Evolutionary conservation across 2,113 vertebrate species (phyloP), one percentile per base, ranked within the genome.

Genomic region (Campylorhamphus procurvoides): DNA sequence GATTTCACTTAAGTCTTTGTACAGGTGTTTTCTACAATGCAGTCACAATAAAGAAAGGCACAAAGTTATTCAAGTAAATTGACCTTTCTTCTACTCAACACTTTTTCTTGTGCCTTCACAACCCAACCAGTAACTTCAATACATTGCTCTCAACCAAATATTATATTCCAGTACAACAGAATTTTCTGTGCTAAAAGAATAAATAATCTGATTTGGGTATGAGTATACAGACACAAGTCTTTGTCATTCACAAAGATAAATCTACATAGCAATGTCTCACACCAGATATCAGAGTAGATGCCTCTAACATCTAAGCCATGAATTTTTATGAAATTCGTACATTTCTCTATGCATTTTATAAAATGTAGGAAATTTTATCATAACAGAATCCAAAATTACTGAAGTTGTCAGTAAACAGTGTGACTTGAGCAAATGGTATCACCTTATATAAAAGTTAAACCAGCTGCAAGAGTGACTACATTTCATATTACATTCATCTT

Each of bases 11-110:
- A 22, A 52, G 52, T 71, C 31, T 81, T 88, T 75, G 66, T 79
- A 81, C 37, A 75, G 28, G 53, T n/a, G 44, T 92, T 94, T 96
- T 93, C 60, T 93, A 78, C 68, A 93, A 89, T 35, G 47, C 56
- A 89, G 72, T 80, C 22, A 74, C 92, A 88, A 67, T 53, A 93
- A 18, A 44, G 28, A 94, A 96, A 97, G 94, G 96, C 90, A 96
- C 90, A 56, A 50, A 79, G 62, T 96, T 96, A 84, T 96, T 95
- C 91, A 96, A 97, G 95, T 92, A 96, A 90, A 89, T 55, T 78
- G 64, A 92, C 64, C 69, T 85, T 89, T 89, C 42, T 81, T 85
- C 62, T 72, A 20, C 33, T 37, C 64, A 69, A 86, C 9, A 24
- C 9, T 74, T 89, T 60, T 55, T 58, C 63, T 84, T 39, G 81